These are phyloP conservation scores for Origma solitaria DNA, from an alignment of 2,113 vertebrate genomes.

Conservation along the genomic window DNA sequence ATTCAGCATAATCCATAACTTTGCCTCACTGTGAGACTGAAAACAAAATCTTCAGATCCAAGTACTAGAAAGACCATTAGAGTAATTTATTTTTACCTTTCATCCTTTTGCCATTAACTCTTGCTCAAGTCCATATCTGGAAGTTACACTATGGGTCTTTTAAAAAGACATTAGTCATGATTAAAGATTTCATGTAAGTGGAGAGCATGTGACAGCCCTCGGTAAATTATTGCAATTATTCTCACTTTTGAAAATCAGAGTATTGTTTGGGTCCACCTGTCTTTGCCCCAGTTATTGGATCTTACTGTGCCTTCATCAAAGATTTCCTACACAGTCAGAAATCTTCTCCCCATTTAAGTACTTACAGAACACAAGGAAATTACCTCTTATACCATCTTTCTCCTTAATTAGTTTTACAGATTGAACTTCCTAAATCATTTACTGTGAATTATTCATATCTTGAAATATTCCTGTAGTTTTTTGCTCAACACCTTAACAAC, in stretches of 20 bases:
- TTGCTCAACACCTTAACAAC: not conserved
- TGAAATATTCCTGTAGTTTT: not conserved
- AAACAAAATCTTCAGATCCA: not conserved
- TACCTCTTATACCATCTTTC: constrained; percentile 26
- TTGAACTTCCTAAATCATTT: constrained; percentile 50
- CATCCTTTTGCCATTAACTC: not conserved
- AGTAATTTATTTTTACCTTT: not conserved
- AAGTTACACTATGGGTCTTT: not conserved
- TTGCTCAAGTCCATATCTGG: not conserved
- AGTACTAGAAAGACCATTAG: not conserved
- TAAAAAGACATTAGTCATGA: not conserved
- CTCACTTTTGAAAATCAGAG: not conserved
- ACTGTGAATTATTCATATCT: constrained; percentile 32
- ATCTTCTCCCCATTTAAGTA: constrained; percentile 6
- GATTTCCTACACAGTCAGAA: constrained; percentile 2
- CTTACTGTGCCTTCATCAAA: constrained; percentile 3
- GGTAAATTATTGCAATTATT: constrained; percentile 4
- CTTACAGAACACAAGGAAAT: constrained; percentile 26
- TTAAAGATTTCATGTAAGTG: not conserved
- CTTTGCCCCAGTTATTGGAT: not conserved
- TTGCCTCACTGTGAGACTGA: not conserved
- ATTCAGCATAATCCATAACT: not conserved
- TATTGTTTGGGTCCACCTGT: constrained; percentile 7
- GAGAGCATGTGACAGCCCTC: not conserved
- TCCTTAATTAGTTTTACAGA: constrained; percentile 47